Conservation (phyloP, 2,888 invertebrate genomes). For the Drosophila silvestris region DNA sequence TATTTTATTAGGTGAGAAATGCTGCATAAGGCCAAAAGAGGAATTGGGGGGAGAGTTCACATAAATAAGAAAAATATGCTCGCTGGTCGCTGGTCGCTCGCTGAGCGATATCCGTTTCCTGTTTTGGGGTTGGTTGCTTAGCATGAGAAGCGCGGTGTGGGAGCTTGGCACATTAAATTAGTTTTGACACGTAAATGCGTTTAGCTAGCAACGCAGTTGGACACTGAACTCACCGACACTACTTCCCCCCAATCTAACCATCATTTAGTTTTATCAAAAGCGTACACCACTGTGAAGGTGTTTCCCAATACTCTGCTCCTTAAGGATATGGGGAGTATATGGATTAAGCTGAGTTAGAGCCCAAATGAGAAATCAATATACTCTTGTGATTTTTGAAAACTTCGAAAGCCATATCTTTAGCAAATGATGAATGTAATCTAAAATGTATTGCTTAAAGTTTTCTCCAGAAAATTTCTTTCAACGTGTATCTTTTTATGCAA, state of each 20-base stretch:
- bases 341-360: not conserved
- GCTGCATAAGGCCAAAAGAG: conserved; percentile 30
- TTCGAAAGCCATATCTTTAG: not conserved
- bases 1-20: conserved; percentile 81
- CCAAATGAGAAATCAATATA: not conserved
- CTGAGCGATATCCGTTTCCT: conserved; percentile 70
- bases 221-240: not conserved
- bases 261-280: conserved; percentile 9
- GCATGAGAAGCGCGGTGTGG: not conserved
- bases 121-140: conserved; percentile 25
- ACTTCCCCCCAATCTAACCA: not conserved
- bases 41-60: conserved; percentile 16
- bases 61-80: conserved; percentile 76
- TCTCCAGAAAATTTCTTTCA: not conserved
- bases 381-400: not conserved
- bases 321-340: not conserved
- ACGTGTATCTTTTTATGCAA: not conserved
- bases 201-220: conserved; percentile 51
- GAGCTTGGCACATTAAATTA: conserved; percentile 71
- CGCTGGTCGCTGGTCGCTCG: conserved; percentile 30
- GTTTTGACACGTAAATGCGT: conserved; percentile 82
- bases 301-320: conserved; percentile 5
- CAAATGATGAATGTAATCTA: not conserved
- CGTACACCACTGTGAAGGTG: conserved; percentile 6
- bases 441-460: not conserved